phyloP scores from a whole-genome alignment of 1,140 invertebrate species.

The Branchinecta lindahli region DNA sequence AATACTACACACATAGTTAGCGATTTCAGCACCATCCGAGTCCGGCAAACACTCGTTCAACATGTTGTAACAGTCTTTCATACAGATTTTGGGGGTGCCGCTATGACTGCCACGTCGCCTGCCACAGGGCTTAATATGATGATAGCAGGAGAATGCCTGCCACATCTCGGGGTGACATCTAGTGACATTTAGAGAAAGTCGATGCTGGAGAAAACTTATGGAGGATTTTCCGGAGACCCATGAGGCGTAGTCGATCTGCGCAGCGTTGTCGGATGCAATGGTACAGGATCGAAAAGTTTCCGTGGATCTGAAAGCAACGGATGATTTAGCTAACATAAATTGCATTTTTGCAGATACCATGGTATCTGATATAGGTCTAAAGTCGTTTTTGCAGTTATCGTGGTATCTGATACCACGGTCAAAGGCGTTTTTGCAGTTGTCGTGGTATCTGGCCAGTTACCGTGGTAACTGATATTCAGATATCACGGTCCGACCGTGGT shows the following conservation, averaged over 20 bases:
- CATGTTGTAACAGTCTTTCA: not conserved
- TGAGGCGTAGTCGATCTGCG: constrained; percentile 1
- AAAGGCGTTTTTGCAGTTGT: too few relatives aligned
- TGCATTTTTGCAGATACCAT: not conserved
- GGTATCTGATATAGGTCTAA: too few relatives aligned
- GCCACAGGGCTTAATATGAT: not conserved
- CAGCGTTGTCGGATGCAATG: not conserved
- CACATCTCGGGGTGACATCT: not conserved
- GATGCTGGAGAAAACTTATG: not conserved
- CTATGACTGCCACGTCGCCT: not conserved
- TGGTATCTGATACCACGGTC: too few relatives aligned
- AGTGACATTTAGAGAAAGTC: constrained; percentile 1
- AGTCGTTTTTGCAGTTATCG: too few relatives aligned
- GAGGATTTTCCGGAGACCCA: not conserved
- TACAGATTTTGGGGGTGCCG: not conserved
- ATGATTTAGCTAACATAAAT: too few relatives aligned
- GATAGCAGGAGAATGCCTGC: not conserved
- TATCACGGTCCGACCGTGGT: too few relatives aligned
- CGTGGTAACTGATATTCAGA: too few relatives aligned
- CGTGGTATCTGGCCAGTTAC: too few relatives aligned
- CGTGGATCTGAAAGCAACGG: not conserved
- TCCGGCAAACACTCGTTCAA: not conserved
- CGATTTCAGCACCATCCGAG: not conserved
- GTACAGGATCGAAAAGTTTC: not conserved
- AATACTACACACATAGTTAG: not conserved